These are phyloP conservation scores for Limonius californicus DNA, from an alignment of 1,140 invertebrate species.

Conservation along the genomic window DNA sequence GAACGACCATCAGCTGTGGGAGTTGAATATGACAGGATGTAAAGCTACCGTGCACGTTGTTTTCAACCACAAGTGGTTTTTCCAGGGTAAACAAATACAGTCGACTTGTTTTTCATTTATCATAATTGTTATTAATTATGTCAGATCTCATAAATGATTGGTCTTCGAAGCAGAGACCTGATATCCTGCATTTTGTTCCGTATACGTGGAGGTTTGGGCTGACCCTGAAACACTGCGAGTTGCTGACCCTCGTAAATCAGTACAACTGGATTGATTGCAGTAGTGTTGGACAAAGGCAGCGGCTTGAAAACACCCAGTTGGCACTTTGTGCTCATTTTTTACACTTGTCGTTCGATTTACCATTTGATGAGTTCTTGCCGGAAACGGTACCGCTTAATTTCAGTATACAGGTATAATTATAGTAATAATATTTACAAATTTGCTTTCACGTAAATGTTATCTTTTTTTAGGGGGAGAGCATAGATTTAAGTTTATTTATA, in stretches of 20 bases:
- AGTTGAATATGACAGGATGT: slow-evolving; percentile 83
- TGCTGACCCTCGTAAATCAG: slow-evolving; percentile 91
- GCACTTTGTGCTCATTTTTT: slow-evolving; percentile 91
- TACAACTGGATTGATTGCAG: slow-evolving; percentile 99
- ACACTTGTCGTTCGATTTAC: slow-evolving; percentile 88
- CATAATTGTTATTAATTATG: not conserved
- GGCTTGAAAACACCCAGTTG: slow-evolving; percentile 82
- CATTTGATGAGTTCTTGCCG: slow-evolving; percentile 89
- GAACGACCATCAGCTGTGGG: slow-evolving; percentile 95
- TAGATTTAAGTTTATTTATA: slow-evolving; percentile 84
- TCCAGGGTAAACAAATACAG: slow-evolving; percentile 67
- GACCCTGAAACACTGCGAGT: slow-evolving; percentile 91
- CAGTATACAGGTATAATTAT: slow-evolving; percentile 76
- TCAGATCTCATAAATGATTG: slow-evolving; percentile 93
- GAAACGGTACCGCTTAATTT: slow-evolving; percentile 82
- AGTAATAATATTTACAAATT: not conserved
- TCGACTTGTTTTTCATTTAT: not conserved
- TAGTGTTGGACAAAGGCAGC: slow-evolving; percentile 71
- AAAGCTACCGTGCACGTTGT: slow-evolving; percentile 90
- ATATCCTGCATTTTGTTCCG: slow-evolving; percentile 92
- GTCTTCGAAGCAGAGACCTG: slow-evolving; percentile 84
- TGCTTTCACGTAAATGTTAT: not conserved
- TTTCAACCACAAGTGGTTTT: slow-evolving; percentile 93
- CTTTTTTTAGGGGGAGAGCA: slow-evolving; percentile 71
- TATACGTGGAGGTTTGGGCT: slow-evolving; percentile 95